Conservation (phyloP, 2,888 invertebrate genomes). For the Parnassius orleans region DNA sequence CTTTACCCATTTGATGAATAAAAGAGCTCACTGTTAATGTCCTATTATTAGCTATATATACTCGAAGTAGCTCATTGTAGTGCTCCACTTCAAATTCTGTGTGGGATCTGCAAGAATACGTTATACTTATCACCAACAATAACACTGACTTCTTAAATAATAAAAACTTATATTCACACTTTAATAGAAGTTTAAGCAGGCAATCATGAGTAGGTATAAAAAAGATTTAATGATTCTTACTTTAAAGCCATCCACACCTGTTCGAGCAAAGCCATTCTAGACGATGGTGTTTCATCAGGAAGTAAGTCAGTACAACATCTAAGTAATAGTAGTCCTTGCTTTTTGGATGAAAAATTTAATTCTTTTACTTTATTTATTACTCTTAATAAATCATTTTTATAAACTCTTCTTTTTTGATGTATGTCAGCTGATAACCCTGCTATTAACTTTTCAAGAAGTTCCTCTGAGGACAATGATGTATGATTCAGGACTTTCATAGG, state of each 20-base stretch:
- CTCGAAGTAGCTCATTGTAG: conserved; percentile 79
- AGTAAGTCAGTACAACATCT: conserved; percentile 79
- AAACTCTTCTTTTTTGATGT: conserved; percentile 67
- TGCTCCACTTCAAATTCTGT: conserved; percentile 67
- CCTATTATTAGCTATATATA: conserved; percentile 81
- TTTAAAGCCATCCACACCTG: conserved; percentile 78
- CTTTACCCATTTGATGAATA: conserved; percentile 66
- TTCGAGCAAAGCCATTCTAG: conserved; percentile 73
- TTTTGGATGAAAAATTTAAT: conserved; percentile 61
- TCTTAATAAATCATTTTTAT: conserved; percentile 66
- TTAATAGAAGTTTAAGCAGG: no score
- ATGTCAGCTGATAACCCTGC: conserved; percentile 63
- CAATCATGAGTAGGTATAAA: no score
- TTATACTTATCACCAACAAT: no score
- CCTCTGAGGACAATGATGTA: conserved; percentile 41
- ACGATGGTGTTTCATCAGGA: conserved; percentile 67
- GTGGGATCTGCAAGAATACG: conserved; percentile 49
- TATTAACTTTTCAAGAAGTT: conserved; percentile 63
- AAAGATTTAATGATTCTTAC: conserved; percentile 42
- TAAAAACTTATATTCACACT: no score
- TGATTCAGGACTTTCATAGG: neutral
- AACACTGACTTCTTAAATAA: no score
- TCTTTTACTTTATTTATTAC: conserved; percentile 61
- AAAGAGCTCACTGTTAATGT: conserved; percentile 66
- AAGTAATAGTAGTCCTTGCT: conserved; percentile 73